Evolutionary conservation across 2,113 vertebrate species (phyloP), one percentile per base, ranked within the genome.

Genomic region (Nothocercus nigrocapillus): DNA sequence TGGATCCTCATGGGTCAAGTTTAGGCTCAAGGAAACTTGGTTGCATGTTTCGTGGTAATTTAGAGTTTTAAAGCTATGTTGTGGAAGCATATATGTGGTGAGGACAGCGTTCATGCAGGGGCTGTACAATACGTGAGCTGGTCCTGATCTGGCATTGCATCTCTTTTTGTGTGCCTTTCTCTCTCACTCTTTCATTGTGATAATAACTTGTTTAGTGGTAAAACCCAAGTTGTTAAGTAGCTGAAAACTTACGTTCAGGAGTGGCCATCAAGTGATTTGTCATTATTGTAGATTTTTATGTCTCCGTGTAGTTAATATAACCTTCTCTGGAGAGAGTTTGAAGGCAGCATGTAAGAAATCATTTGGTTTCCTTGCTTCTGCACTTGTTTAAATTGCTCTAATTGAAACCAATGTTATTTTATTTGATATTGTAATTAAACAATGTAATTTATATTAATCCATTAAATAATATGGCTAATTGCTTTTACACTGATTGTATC

Each of bases 401-500:
- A 96, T 80, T 90, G 86, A 96, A 94, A 87, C 63, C 63, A 85
- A 70, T 94, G 85, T 92, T 93, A 83, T 93, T 95, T 94, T 70
- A 40, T 93, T 96, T 95, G 88, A 97, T 97, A 91, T 93, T 95
- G 79, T 96, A 97, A 97, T 97, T 97, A 97, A 95, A 89, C 87
- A 90, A 53, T 75, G 91, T 97, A 96, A 96, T 96, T 96, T 94
- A 93, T 93, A 96, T 95, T 93, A 97, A 97, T 94, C 93, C 93
- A 72, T 81, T 87, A 94, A 96, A 93, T 96, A 96, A 93, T 89
- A 92, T 92, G 73, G 45, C 75, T 95, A 96, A 95, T 96, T 94
- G 76, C 84, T 95, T 97, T 88, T 92, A 76, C 2, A 3, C 73
- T 93, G 87, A 94, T 92, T 59, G 34, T 96, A 95, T 96, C 91